These are phyloP conservation scores for Quadroppia sp. DNA, from an alignment of 2,888 invertebrate species.

Conservation along the genomic window DNA sequence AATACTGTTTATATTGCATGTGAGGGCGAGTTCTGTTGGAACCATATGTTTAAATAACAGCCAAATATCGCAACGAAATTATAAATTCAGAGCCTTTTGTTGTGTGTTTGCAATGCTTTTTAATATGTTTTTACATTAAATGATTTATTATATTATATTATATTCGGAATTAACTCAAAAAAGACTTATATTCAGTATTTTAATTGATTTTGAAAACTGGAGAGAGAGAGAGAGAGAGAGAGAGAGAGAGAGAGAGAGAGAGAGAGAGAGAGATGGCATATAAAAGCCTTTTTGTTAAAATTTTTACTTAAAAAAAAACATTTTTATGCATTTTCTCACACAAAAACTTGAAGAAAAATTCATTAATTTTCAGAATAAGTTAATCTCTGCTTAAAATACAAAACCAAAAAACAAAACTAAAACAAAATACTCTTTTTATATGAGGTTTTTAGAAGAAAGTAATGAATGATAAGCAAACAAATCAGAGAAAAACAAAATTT, in stretches of 20 bases:
- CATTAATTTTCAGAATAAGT: not conserved
- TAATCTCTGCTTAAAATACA: not conserved
- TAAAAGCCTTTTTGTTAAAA: not conserved
- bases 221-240: not conserved
- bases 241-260: too few species aligned
- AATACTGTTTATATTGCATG: too few species aligned
- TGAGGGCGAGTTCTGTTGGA: too few species aligned
- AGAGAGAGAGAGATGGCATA: too few species aligned
- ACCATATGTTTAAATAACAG: too few species aligned
- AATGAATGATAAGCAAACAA: too few species aligned
- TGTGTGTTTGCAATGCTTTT: not conserved
- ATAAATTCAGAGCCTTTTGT: not conserved
- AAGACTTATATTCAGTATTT: not conserved
- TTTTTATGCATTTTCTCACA: too few species aligned
- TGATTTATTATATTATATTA: slow-evolving; percentile 22
- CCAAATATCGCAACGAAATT: not conserved
- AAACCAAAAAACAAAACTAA: not conserved
- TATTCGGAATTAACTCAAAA: too few species aligned
- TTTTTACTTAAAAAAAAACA: not conserved
- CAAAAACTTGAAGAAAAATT: not conserved
- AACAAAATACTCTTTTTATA: not conserved
- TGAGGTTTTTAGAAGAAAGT: not conserved
- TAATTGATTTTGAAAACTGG: slow-evolving; percentile 19
- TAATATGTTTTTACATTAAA: slow-evolving; percentile 21
- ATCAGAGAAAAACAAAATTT: too few species aligned